Evolutionary conservation across 2,888 invertebrate genomes (phyloP), one percentile per base, ranked within the genome.

Genomic region (Drosophila flavopinicola): DNA sequence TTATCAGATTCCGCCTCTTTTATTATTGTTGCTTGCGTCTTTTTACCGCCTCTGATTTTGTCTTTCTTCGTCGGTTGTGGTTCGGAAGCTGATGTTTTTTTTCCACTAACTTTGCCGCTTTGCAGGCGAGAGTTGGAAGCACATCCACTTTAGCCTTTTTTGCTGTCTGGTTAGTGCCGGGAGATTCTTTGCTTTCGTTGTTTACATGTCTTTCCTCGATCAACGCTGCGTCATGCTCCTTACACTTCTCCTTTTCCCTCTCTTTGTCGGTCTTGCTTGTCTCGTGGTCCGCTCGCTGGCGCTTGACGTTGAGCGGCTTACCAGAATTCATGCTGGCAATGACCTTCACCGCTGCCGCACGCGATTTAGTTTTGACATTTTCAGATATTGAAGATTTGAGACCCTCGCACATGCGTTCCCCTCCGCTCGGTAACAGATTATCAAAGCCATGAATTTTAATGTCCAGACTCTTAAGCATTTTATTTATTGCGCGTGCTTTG

Each of bases 311-410:
- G 39, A 66, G 38, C 38, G 75, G 47, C 49, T 88, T 90, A 17
- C 78, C 74, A 9, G 84, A 82, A 70, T 72, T 88, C 2, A 89
- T 37, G 35, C 66, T 84, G 23, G 83, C 87, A 41, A 88, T 90
- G 3, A 90, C 89, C 65, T 90, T 91, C 15, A 90, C 90, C 0
- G 91, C 90, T 1, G 91, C 90, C 2, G 91, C 90, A 13, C 91
- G 79, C 0, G 91, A 91, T 63, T 91, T 91, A 1, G 91, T 91
- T 75, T 91, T 91, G 1, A 91, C 91, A 74, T 91, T 91, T 67
- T 91, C 91, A 52, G 91, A 91, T 69, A 91, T 91, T n/a, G 91
- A 91, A 1, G 91, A 90, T 59, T 91, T 91, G 9, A 90, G 85
- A 7, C 88, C 88, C 27, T 90, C 90, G 41, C 84, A 87, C 6